phyloP scores from a whole-genome alignment of 2,113 vertebrate species.

The Suricata suricatta region DNA sequence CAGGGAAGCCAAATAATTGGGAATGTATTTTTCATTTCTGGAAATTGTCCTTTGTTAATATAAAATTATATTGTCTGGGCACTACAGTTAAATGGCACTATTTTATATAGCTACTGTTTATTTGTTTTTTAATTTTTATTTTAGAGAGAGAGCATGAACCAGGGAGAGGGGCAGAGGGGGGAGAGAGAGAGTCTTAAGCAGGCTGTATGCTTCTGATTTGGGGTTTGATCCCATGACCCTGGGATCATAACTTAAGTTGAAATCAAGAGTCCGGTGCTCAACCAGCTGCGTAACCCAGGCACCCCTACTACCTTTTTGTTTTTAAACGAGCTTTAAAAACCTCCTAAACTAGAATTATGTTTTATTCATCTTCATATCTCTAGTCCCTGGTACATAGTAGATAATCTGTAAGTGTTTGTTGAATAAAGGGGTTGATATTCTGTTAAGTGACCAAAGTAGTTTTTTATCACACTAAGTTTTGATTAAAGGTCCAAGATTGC shows the following conservation, averaged over 20 bases:
- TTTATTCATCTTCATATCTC: constrained; percentile 4
- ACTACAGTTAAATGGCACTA: not conserved
- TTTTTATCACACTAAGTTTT: constrained; percentile 38
- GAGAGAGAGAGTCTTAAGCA: not conserved
- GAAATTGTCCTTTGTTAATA: constrained; percentile 36
- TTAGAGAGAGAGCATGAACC: not conserved
- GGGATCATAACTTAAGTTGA: not conserved
- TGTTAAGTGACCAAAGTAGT: constrained; percentile 14
- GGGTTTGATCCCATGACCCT: not conserved
- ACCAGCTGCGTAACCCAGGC: not conserved
- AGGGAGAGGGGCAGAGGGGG: not conserved
- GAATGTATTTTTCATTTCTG: constrained; percentile 34
- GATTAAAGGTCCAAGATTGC: constrained; percentile 9
- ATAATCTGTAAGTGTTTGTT: constrained; percentile 32
- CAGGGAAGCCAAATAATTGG: not conserved
- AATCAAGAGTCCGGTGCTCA: not conserved
- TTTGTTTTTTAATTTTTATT: not conserved
- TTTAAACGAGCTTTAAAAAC: constrained; percentile 5
- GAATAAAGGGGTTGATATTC: constrained; percentile 35
- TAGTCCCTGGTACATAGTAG: not conserved
- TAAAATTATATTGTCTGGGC: not conserved
- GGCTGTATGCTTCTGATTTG: not conserved
- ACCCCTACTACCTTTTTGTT: not conserved
- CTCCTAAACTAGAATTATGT: not conserved
- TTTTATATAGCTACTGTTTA: constrained; percentile 9